phyloP scores from a whole-genome alignment of 1,140 invertebrate species.

The Ephestia elutella region DNA sequence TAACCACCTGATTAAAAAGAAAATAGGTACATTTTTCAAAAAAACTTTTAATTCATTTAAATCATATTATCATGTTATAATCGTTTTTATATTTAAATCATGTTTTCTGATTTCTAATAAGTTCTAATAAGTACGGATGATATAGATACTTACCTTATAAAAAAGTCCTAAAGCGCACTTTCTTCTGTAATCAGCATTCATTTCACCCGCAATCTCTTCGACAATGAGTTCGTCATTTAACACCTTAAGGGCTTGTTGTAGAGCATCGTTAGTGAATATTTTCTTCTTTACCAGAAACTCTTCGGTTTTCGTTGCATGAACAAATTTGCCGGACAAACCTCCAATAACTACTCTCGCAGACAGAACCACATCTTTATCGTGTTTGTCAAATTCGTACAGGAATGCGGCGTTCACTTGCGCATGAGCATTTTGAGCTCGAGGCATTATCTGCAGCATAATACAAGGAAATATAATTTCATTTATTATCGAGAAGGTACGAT shows the following conservation, averaged over 20 bases:
- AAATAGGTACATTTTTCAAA: too few species aligned
- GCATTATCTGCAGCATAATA: constrained; percentile 75
- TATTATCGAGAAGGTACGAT: too few species aligned
- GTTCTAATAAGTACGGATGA: too few species aligned
- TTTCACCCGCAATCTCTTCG: constrained; percentile 76
- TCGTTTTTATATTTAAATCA: too few species aligned
- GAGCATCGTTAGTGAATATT: constrained; percentile 62
- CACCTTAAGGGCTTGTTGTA: constrained; percentile 74
- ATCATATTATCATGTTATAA: too few species aligned
- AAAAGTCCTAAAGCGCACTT: constrained; percentile 78
- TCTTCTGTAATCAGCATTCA: constrained; percentile 78
- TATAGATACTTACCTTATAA: constrained; percentile 83
- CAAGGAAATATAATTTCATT: constrained; percentile 3
- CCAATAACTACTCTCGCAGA: constrained; percentile 77
- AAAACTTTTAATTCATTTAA: too few species aligned
- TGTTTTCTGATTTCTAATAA: too few species aligned
- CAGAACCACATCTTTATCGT: constrained; percentile 34
- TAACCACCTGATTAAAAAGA: too few species aligned
- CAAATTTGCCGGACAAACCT: constrained; percentile 79
- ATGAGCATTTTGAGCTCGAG: constrained; percentile 81
- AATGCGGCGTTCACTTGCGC: constrained; percentile 84
- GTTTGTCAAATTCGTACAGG: constrained; percentile 75
- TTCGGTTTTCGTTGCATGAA: constrained; percentile 81
- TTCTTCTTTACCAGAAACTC: constrained; percentile 73
- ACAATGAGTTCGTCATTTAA: constrained; percentile 78